phyloP scores from a whole-genome alignment of 2,888 invertebrate genomes.

The Onchidella celtica region DNA sequence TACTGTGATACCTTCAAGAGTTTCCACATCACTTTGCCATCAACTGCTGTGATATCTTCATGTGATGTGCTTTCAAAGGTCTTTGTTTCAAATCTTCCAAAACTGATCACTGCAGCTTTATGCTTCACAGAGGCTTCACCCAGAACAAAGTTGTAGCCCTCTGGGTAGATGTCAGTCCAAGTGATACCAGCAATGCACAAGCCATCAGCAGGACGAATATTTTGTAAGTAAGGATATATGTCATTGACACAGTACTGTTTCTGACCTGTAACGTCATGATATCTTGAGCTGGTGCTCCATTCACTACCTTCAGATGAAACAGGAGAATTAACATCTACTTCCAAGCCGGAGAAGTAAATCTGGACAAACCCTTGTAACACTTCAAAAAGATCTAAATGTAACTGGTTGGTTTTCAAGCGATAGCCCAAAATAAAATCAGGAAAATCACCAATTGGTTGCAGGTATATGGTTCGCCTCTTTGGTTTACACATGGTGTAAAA shows the following conservation, averaged over 20 bases:
- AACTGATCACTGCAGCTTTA: slow-evolving; percentile 72
- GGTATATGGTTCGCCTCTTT: slow-evolving; percentile 66
- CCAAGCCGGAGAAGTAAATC: slow-evolving; percentile 70
- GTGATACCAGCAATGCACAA: slow-evolving; percentile 73
- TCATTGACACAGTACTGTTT: slow-evolving; percentile 71
- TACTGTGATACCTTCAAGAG: slow-evolving; percentile 75
- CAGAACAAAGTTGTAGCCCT: slow-evolving; percentile 76
- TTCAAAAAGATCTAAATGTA: slow-evolving; percentile 60
- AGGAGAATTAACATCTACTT: slow-evolving; percentile 62
- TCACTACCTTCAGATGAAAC: slow-evolving; percentile 58
- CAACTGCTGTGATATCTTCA: slow-evolving; percentile 63
- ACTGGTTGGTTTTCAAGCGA: slow-evolving; percentile 52
- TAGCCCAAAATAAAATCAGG: slow-evolving; percentile 70
- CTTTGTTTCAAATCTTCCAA: slow-evolving; percentile 75
- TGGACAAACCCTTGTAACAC: slow-evolving; percentile 69
- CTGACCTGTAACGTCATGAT: slow-evolving; percentile 67
- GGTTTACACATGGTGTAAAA: slow-evolving; percentile 58
- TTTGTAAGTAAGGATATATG: slow-evolving; percentile 64
- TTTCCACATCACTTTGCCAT: slow-evolving; percentile 71
- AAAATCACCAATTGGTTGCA: slow-evolving; percentile 72
- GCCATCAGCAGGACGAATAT: slow-evolving; percentile 67
- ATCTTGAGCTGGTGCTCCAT: slow-evolving; percentile 65
- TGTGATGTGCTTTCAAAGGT: slow-evolving; percentile 59
- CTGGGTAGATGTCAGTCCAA: slow-evolving; percentile 78
- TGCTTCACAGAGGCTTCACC: slow-evolving; percentile 70